phyloP scores from a whole-genome alignment of 2,113 vertebrate species.

The Leptobrachium ailaonicum region DNA sequence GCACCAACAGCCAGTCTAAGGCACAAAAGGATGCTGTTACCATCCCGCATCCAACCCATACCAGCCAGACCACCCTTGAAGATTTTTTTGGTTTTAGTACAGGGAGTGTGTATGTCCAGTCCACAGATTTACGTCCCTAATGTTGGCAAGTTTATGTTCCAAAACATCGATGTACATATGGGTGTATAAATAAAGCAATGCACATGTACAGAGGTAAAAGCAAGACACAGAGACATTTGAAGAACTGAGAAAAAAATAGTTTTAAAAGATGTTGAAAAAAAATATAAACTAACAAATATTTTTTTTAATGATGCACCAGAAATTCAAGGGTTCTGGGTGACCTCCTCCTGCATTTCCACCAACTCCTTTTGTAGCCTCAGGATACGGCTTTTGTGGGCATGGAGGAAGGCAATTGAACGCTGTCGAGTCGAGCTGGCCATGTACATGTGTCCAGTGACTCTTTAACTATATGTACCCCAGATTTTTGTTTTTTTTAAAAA shows the following conservation, averaged over 20 bases:
- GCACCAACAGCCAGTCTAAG: too few relatives aligned
- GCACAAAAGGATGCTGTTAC: too few relatives aligned
- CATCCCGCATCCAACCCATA: too few relatives aligned
- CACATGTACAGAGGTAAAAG: constrained; percentile 81
- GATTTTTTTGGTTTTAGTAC: too few relatives aligned
- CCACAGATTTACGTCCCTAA: too few relatives aligned
- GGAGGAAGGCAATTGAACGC: background rate
- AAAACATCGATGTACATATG: too few relatives aligned
- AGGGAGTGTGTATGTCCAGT: too few relatives aligned
- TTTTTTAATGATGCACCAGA: background rate
- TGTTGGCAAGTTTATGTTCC: too few relatives aligned
- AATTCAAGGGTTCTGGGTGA: background rate
- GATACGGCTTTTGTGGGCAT: background rate
- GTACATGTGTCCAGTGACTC: background rate
- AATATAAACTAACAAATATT: constrained; percentile 50
- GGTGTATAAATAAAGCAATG: too few relatives aligned
- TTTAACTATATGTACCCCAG: background rate
- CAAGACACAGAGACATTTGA: constrained; percentile 93
- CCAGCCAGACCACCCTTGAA: too few relatives aligned
- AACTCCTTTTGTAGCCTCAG: background rate
- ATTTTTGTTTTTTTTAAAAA: background rate
- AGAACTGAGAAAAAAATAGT: too few relatives aligned
- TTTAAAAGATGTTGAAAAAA: constrained; percentile 91
- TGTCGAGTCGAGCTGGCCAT: background rate
- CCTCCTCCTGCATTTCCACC: background rate